Base-by-base conservation (phyloP, 1,140 invertebrate species). In the Acromyrmex heyeri region DNA sequence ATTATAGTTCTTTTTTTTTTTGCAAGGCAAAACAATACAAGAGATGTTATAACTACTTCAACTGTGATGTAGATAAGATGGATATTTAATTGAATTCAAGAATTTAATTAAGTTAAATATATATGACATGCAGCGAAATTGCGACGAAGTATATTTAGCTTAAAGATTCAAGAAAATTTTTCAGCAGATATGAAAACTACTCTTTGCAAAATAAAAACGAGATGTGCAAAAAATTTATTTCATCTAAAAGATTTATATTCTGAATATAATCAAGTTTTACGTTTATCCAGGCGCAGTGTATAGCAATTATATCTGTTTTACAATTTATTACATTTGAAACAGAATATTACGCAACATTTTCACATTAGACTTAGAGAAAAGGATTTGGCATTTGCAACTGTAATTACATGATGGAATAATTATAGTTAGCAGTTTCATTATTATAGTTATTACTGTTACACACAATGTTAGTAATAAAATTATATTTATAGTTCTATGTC, bases 11-110 rank as follows among this genome's bases (percentile, higher is more conserved):
- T 77, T 24, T 27, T 48, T 77, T 27, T 48, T 18, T 21, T 61
- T 44, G 6, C 48, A 30, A 50, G 30, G 2, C 16, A 30, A 64
- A 48, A 77, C 14, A 50, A 30, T 34, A 48, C 65, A 38, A 34
- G 64, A 30, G 14, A 55, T 44, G 12, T 57, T 69, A 70, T n/a
- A 59, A 44, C 30, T 59, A 38, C 30, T 55, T n/a, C 48, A 50
- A 78, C 24, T 50, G 6, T 16, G 5, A 65, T 12, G n/a, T 50
- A 2, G 59, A 6, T 14, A 44, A 76, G 14, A 59, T 24, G 12
- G 6, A 59, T 38, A 21, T 2, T 76, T 76, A 24, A 76, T 76
- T 76, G 34, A 38, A 76, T 76, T 76, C 21, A 3, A n/a, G 16
- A 76, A 76, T 76, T 76, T 61, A 50, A 50, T 50, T 14, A 14